Evolutionary conservation across 2,113 vertebrate species (phyloP).

Genomic region (Epinephelus cyanopodus): DNA sequence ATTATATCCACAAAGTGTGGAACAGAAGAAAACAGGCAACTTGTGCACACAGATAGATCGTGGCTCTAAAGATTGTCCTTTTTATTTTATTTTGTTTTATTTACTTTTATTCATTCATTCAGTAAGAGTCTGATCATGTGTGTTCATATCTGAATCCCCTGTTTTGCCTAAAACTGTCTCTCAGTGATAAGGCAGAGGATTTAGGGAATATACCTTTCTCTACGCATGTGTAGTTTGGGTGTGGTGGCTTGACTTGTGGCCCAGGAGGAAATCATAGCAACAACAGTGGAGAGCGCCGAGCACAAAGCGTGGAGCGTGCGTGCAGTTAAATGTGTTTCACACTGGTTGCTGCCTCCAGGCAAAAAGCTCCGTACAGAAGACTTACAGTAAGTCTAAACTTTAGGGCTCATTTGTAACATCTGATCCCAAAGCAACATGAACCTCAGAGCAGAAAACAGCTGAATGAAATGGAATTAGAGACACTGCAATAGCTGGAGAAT

Average conservation of each 20-base stretch:
- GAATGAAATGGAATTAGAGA: slow-evolving; percentile 59
- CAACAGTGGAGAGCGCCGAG: neutral
- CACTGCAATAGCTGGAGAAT: slow-evolving; percentile 49
- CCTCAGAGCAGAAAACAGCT: slow-evolving; percentile 37
- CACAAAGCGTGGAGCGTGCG: neutral
- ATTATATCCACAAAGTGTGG: no score
- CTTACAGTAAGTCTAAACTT: slow-evolving; percentile 16
- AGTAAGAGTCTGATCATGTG: no score
- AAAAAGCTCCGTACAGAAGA: slow-evolving; percentile 1
- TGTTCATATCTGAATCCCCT: neutral
- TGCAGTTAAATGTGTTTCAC: neutral
- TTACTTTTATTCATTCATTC: no score
- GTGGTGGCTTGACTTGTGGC: neutral
- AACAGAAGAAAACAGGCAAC: no score
- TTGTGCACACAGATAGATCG: no score
- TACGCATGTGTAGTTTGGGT: neutral
- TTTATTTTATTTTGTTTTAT: no score
- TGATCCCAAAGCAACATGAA: slow-evolving; percentile 31
- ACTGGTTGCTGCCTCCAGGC: neutral
- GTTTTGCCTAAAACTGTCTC: neutral
- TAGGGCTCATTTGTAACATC: slow-evolving; percentile 27
- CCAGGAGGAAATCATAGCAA: neutral
- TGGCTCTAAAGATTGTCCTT: no score
- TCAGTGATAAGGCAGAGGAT: neutral
- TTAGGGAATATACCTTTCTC: neutral